These are phyloP conservation scores for Epistrophella euchroma DNA, from an alignment of 2,888 invertebrate genomes.

Conservation along the genomic window DNA sequence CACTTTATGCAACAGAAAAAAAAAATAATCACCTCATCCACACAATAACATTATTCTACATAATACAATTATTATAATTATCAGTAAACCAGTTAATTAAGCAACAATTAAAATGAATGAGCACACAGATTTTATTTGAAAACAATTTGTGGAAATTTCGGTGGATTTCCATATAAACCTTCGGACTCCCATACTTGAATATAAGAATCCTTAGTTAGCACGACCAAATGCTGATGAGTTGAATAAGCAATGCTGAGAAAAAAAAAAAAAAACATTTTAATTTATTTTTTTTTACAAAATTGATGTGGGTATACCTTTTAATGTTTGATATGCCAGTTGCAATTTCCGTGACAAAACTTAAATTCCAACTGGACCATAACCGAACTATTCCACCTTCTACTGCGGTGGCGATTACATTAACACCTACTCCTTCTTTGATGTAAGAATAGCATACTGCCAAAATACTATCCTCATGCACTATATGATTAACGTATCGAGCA, in stretches of 20 bases:
- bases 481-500: constrained; percentile 86
- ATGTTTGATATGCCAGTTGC: constrained; percentile 81
- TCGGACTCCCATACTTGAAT: constrained; percentile 84
- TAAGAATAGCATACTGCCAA: constrained; percentile 91
- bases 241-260: constrained; percentile 82
- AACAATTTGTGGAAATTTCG: constrained; percentile 83
- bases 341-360: constrained; percentile 88
- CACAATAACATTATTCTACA: constrained; percentile 45
- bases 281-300: not conserved
- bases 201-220: constrained; percentile 82
- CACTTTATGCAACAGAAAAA: constrained; percentile 36
- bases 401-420: constrained; percentile 93
- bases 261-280: not conserved
- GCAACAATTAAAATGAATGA: constrained; percentile 39
- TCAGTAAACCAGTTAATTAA: constrained; percentile 17
- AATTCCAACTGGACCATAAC: constrained; percentile 93
- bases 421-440: constrained; percentile 92
- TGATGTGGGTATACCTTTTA: constrained; percentile 78
- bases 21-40: constrained; percentile 41
- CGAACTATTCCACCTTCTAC: constrained; percentile 90
- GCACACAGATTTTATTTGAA: constrained; percentile 79
- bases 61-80: constrained; percentile 28
- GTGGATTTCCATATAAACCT: constrained; percentile 82
- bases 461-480: constrained; percentile 86
- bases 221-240: constrained; percentile 83